These are phyloP conservation scores for Marcusenius ussheri DNA, from an alignment of 2,113 vertebrate species.

Conservation along the genomic window DNA sequence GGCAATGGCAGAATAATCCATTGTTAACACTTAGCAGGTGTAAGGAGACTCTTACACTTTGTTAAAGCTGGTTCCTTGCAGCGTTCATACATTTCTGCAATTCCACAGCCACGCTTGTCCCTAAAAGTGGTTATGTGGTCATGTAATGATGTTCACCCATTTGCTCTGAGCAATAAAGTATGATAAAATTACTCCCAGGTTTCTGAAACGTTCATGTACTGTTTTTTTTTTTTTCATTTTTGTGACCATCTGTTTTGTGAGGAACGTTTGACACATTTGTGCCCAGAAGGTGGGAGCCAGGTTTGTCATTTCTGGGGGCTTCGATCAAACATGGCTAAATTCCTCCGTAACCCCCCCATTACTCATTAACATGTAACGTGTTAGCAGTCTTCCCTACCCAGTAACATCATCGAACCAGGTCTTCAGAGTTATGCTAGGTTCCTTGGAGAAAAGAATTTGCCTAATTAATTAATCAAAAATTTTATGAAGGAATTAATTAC, in stretches of 20 bases:
- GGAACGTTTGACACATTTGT: background rate
- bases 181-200: background rate
- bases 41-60: background rate
- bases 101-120: background rate
- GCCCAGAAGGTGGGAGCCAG: background rate
- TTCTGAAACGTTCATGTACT: background rate
- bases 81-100: background rate
- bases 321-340: background rate
- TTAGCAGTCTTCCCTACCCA: background rate
- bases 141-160: background rate
- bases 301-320: background rate
- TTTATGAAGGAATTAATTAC: conserved; percentile 3
- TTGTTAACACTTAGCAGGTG: background rate
- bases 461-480: conserved; percentile 4
- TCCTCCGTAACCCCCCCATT: background rate
- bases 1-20: background rate
- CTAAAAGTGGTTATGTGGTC: background rate
- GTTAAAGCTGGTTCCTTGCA: background rate
- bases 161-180: background rate
- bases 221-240: background rate
- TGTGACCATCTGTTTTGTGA: background rate
- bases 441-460: background rate
- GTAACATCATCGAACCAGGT: background rate
- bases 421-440: background rate
- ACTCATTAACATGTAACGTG: background rate